These are phyloP conservation scores for Caracal caracal DNA, from an alignment of 2,113 vertebrate genomes.

Conservation along the genomic window DNA sequence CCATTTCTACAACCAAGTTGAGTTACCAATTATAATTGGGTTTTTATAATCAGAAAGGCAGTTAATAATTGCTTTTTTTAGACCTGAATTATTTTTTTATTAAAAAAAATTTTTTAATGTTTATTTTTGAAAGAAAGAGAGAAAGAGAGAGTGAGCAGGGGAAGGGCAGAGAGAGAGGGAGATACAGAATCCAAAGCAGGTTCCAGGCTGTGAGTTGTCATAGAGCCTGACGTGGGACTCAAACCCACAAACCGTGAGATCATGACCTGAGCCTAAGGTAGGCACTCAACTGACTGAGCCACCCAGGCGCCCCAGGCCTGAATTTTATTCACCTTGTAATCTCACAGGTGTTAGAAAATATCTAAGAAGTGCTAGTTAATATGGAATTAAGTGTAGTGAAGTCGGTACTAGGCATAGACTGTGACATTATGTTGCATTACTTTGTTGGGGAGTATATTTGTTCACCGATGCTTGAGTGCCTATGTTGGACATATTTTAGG, in stretches of 20 bases:
- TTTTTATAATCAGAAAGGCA: neutral
- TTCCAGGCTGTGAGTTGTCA: neutral
- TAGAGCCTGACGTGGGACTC: too few relatives aligned
- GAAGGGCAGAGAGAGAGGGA: too few relatives aligned
- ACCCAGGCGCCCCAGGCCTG: too few relatives aligned
- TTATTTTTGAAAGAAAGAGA: too few relatives aligned
- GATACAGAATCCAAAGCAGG: too few relatives aligned
- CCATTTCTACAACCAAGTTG: neutral
- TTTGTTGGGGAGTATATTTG: neutral
- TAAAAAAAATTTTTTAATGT: too few relatives aligned
- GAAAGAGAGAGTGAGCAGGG: too few relatives aligned
- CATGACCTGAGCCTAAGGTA: too few relatives aligned
- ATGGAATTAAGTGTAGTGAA: neutral
- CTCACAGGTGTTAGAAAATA: neutral
- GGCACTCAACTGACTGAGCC: too few relatives aligned
- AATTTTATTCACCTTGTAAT: slow-evolving; percentile 65
- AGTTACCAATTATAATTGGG: neutral
- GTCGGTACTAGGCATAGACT: neutral
- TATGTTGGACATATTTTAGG: neutral
- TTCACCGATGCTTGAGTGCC: slow-evolving; percentile 27
- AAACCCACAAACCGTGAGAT: too few relatives aligned
- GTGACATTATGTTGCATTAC: neutral
- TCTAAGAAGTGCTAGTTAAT: slow-evolving; percentile 8
- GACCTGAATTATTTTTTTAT: too few relatives aligned
- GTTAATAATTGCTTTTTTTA: neutral